Percentiles rank a stretch among this genome's conserved stretches.
Evolutionary conservation across 2,113 vertebrate species (phyloP).

Genomic region (Ailuropoda melanoleuca): DNA sequence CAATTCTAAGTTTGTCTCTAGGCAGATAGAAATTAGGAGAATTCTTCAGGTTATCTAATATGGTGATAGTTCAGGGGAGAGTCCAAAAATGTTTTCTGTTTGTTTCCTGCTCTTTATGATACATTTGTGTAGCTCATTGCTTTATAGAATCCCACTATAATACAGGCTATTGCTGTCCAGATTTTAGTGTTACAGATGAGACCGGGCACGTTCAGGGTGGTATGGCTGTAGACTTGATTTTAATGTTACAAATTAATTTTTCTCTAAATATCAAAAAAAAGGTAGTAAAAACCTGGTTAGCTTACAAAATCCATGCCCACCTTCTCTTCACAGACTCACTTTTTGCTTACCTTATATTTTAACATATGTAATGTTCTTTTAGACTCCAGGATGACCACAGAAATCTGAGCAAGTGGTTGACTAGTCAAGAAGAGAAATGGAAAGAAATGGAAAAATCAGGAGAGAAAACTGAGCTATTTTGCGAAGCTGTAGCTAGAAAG

Average conservation of each 20-base stretch:
- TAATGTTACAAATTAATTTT: constrained; percentile 12
- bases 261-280: not conserved
- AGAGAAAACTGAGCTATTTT: constrained; percentile 71
- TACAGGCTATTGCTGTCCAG: not conserved
- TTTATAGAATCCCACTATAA: not conserved
- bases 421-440: constrained; percentile 80
- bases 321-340: not conserved
- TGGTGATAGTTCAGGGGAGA: not conserved
- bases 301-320: not conserved
- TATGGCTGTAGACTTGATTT: not conserved
- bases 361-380: constrained; percentile 1
- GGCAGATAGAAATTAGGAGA: not conserved
- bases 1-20: not conserved
- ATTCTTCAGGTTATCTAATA: not conserved
- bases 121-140: not conserved
- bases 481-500: constrained; percentile 70
- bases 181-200: not conserved
- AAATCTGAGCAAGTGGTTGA: constrained; percentile 81
- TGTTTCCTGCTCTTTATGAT: not conserved
- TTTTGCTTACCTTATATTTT: not conserved
- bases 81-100: not conserved
- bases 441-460: constrained; percentile 69
- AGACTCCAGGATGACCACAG: constrained; percentile 81
- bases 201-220: no score
- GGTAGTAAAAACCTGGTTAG: not conserved